Percentiles rank a stretch among this genome's conserved stretches.
Evolutionary conservation across 1,140 invertebrate genomes (phyloP).

Genomic region (Pogonognathellus flavescens): DNA sequence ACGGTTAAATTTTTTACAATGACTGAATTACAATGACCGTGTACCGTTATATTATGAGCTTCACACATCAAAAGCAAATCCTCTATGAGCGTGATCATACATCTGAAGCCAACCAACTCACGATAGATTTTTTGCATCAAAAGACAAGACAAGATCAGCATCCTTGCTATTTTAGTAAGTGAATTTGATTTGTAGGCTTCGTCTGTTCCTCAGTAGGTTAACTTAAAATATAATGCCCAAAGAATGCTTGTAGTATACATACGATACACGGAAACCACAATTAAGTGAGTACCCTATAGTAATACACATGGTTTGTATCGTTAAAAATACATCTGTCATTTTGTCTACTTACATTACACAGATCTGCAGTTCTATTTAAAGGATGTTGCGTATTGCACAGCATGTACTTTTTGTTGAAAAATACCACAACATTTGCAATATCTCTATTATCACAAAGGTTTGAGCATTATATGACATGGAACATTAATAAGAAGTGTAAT

Average conservation of each 20-base stretch:
- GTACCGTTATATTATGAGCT: conserved; percentile 41
- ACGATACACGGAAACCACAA: neutral
- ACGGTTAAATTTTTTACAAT: conserved; percentile 3
- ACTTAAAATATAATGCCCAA: neutral
- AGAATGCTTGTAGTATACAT: neutral
- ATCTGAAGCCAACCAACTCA: conserved; percentile 41
- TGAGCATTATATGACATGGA: too few relatives aligned
- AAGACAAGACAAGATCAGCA: conserved; percentile 17
- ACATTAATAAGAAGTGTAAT: too few relatives aligned
- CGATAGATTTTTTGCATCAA: conserved; percentile 37
- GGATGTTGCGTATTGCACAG: too few relatives aligned
- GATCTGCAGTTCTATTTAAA: too few relatives aligned
- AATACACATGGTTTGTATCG: too few relatives aligned
- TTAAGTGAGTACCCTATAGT: neutral
- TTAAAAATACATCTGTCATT: too few relatives aligned
- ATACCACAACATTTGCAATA: too few relatives aligned
- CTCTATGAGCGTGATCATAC: conserved; percentile 42
- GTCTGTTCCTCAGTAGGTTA: conserved; percentile 22
- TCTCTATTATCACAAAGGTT: too few relatives aligned
- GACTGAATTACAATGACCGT: conserved; percentile 49
- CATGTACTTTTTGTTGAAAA: too few relatives aligned
- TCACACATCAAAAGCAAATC: conserved; percentile 33
- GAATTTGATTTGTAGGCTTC: conserved; percentile 25
- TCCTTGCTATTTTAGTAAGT: conserved; percentile 5
- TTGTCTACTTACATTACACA: too few relatives aligned